Evolutionary conservation across 2,113 vertebrate species (phyloP), one percentile per base, ranked within the genome.

Genomic region (Passer montanus): DNA sequence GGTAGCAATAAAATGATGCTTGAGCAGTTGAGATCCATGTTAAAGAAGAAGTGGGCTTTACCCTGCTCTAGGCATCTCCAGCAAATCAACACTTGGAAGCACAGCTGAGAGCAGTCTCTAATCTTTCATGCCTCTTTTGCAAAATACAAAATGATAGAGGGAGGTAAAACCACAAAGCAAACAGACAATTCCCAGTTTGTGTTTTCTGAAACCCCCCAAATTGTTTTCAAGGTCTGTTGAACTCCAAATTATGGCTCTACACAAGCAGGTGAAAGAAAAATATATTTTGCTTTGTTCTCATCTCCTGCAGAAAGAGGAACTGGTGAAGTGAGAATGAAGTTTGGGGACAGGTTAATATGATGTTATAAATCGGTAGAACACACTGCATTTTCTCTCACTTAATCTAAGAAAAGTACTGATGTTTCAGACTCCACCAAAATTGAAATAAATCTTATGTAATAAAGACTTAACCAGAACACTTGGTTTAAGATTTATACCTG

Each of bases 391-490:
- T 66, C 60, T 52, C 52, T 75, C 31, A 10, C 39, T 82, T 74
- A 47, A 60, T 77, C 87, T 78, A 44, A 66, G 69, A 55, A 85
- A 90, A 84, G 41, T 33, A 87, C 50, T 50, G 75, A 81, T 80
- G 41, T 84, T 81, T 85, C 76, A 62, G 9, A n/a, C 27, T 59
- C 27, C 27, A 58, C 28, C 30, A 72, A 85, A 58, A 46, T 26
- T 59, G 56, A 92, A 78, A 91, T 44, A 90, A 52, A 94, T 95
- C 76, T 89, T 73, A 87, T n/a, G 52, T n/a, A 72, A 85, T 69
- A 93, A 90, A 95, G 84, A 83, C 74, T 70, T 76, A 93, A 69
- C 13, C 83, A 43, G 41, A 79, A 77, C 49, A 90, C 13, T 74
- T 60, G 8, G 59, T n/a, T 89, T 83, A 37, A 80, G 90, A 90